These are phyloP conservation scores for Bolborhynchus lineola DNA, from an alignment of 2,113 vertebrate genomes.

Conservation along the genomic window DNA sequence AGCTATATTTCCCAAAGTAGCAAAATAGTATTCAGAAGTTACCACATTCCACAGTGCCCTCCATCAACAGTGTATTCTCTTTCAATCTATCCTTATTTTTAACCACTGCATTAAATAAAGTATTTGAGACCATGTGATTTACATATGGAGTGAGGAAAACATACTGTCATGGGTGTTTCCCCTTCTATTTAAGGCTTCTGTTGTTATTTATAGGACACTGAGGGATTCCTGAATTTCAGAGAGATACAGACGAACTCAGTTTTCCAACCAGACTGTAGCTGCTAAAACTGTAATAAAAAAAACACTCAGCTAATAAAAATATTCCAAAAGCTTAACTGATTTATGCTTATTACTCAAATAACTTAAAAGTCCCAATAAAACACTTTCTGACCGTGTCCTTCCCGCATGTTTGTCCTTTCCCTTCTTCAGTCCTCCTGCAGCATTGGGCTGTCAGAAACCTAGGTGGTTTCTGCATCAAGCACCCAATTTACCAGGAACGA, in stretches of 20 bases:
- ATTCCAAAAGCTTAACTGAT: neutral
- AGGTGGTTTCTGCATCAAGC: slow-evolving; percentile 6
- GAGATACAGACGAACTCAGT: neutral
- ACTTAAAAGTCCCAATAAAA: neutral
- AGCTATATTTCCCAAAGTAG: neutral
- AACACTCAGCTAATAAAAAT: neutral
- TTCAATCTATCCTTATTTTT: neutral
- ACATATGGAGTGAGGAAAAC: neutral
- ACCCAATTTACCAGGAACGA: neutral
- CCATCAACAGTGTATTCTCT: neutral
- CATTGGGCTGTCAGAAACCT: neutral
- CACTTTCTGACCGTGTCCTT: neutral
- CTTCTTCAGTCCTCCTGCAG: neutral
- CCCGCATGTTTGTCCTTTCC: neutral
- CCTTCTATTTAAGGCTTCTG: slow-evolving; percentile 9
- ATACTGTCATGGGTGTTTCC: neutral
- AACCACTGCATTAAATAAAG: neutral
- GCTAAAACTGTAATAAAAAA: neutral
- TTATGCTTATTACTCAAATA: neutral
- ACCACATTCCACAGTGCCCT: neutral
- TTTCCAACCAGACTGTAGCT: neutral
- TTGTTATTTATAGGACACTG: slow-evolving; percentile 20
- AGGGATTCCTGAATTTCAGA: slow-evolving; percentile 26
- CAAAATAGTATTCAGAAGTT: neutral
- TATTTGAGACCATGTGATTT: slow-evolving; percentile 7